Conservation (phyloP, 2,888 invertebrate species). For the Acleris emargana region DNA sequence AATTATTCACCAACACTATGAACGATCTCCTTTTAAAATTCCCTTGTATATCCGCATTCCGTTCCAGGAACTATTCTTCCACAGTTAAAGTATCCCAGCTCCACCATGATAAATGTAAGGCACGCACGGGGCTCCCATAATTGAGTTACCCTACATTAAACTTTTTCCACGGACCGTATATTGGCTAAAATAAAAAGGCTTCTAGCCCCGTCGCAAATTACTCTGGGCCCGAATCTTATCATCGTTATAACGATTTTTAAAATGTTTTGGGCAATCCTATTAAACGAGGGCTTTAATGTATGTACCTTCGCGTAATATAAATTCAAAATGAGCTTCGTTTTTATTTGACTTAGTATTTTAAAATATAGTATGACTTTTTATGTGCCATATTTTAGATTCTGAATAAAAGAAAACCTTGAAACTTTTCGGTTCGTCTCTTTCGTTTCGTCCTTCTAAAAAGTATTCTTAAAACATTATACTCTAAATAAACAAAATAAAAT, state of each 20-base stretch:
- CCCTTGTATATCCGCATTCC: background rate
- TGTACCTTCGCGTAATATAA: background rate
- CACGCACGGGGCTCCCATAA: constrained; percentile 61
- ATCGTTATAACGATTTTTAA: constrained; percentile 53
- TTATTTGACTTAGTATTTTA: too few relatives aligned
- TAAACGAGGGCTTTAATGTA: background rate
- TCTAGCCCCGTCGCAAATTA: constrained; percentile 57
- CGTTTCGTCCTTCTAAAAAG: too few relatives aligned
- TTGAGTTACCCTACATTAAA: constrained; percentile 75
- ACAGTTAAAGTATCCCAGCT: constrained; percentile 22
- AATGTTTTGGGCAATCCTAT: constrained; percentile 1
- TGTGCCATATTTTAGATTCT: too few relatives aligned
- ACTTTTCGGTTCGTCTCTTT: too few relatives aligned
- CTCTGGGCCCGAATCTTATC: constrained; percentile 59
- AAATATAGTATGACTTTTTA: too few relatives aligned
- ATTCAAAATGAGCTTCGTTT: too few relatives aligned
- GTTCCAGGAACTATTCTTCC: constrained; percentile 9
- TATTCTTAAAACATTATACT: too few relatives aligned
- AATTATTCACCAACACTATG: background rate
- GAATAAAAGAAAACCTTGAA: too few relatives aligned
- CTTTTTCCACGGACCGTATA: constrained; percentile 65
- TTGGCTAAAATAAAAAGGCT: constrained; percentile 67
- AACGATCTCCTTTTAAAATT: background rate
- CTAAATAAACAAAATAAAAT: too few relatives aligned
- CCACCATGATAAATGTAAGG: constrained; percentile 53